Conservation (phyloP, 2,797 vertebrate species). For the Ispidina lecontei region DNA sequence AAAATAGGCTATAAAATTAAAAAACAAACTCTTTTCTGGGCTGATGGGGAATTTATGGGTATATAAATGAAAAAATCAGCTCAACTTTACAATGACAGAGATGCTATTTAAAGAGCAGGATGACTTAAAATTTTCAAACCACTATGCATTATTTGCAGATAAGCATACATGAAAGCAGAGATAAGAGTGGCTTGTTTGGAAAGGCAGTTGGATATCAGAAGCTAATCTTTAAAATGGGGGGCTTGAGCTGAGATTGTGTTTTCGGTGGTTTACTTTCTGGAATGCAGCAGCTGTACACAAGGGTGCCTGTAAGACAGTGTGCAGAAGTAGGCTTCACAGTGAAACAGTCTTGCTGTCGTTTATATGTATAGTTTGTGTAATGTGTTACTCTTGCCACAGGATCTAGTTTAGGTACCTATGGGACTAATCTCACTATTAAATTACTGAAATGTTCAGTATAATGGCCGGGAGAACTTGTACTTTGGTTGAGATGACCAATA, state of each 20-base stretch:
- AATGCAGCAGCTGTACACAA: not conserved
- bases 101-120: slow-evolving; percentile 6
- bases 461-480: not conserved
- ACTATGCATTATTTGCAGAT: not conserved
- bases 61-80: slow-evolving; percentile 8
- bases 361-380: not conserved
- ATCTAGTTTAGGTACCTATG: not conserved
- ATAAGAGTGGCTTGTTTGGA: not conserved
- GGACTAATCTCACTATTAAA: not conserved
- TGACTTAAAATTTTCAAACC: not conserved
- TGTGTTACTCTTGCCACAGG: not conserved
- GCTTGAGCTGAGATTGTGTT: not conserved
- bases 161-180: not conserved
- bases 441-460: not conserved
- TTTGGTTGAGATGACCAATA: not conserved
- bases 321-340: not conserved
- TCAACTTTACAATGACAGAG: not conserved
- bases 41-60: not conserved
- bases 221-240: not conserved
- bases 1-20: slow-evolving; percentile 9
- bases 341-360: not conserved
- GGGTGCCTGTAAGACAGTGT: not conserved
- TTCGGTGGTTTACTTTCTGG: not conserved
- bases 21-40: not conserved
- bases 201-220: not conserved